phyloP scores from a whole-genome alignment of 2,113 vertebrate genomes.

The Hiodon alosoides region DNA sequence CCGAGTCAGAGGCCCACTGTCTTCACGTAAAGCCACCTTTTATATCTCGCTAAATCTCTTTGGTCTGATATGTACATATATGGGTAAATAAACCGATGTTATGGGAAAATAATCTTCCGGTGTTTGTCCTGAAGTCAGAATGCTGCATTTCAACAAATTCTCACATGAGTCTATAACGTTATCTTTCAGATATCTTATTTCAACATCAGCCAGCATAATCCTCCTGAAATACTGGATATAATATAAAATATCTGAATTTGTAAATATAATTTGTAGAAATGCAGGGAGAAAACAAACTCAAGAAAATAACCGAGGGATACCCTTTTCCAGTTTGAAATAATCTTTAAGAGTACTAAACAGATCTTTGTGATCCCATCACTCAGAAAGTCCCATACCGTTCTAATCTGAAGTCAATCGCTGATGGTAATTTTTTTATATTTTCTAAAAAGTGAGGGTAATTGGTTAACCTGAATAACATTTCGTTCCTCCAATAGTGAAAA shows the following conservation, averaged over 20 bases:
- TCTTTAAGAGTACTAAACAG: conserved; percentile 22
- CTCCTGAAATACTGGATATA: too few species aligned
- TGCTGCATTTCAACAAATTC: conserved; percentile 22
- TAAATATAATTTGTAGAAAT: too few species aligned
- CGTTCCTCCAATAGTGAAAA: conserved; percentile 36
- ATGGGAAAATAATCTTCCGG: conserved; percentile 5
- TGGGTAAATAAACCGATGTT: neutral
- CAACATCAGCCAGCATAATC: conserved; percentile 21
- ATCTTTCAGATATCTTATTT: neutral
- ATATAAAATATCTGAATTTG: too few species aligned
- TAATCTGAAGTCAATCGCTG: conserved; percentile 44
- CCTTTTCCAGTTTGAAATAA: conserved; percentile 6
- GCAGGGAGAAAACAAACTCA: neutral
- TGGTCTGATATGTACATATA: neutral
- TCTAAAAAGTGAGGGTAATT: conserved; percentile 41
- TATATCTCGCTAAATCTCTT: neutral
- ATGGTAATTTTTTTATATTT: conserved; percentile 42
- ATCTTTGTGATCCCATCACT: conserved; percentile 18
- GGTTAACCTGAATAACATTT: conserved; percentile 43
- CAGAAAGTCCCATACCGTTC: conserved; percentile 23
- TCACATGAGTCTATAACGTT: conserved; percentile 29
- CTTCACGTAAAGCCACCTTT: neutral
- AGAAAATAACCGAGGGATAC: neutral
- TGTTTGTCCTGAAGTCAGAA: conserved; percentile 10
- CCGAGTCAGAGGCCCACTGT: neutral